Conservation (phyloP, 2,797 vertebrate genomes). For the Gymnopithys bicolor region DNA sequence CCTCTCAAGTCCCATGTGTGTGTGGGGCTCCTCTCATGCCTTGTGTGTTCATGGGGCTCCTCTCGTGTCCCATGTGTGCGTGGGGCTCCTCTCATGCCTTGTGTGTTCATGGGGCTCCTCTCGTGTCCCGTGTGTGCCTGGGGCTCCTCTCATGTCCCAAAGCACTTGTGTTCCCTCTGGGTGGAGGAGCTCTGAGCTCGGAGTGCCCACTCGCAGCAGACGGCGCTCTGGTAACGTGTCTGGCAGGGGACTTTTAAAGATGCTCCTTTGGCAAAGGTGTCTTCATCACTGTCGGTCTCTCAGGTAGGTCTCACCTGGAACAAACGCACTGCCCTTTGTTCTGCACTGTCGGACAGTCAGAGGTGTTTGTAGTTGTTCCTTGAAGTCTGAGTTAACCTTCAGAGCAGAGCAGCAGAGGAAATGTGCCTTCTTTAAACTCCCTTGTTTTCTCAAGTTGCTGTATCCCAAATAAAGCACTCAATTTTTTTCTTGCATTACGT, state of each 20-base stretch:
- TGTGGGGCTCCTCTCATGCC: too few relatives aligned
- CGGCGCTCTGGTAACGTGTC: neutral
- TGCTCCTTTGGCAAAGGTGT: too few relatives aligned
- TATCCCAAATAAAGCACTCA: neutral
- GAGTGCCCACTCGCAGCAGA: neutral
- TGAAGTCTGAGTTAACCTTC: neutral
- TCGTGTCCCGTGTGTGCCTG: accelerated
- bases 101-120: neutral
- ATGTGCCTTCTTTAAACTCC: neutral
- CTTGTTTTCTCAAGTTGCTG: too few relatives aligned
- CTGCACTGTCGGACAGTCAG: accelerated
- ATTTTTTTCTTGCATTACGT: neutral
- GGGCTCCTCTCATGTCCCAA: accelerated
- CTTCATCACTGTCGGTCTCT: too few relatives aligned
- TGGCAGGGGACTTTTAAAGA: neutral
- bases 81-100: too few relatives aligned
- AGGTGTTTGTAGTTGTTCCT: neutral
- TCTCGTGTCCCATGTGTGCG: too few relatives aligned
- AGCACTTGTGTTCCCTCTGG: too few relatives aligned
- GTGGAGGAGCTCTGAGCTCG: neutral
- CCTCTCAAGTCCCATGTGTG: too few relatives aligned
- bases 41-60: too few relatives aligned
- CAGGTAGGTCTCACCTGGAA: accelerated
- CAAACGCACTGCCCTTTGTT: accelerated
- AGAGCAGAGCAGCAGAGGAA: neutral